phyloP scores from a whole-genome alignment of 2,888 invertebrate species.

The Cotesia congregata region DNA sequence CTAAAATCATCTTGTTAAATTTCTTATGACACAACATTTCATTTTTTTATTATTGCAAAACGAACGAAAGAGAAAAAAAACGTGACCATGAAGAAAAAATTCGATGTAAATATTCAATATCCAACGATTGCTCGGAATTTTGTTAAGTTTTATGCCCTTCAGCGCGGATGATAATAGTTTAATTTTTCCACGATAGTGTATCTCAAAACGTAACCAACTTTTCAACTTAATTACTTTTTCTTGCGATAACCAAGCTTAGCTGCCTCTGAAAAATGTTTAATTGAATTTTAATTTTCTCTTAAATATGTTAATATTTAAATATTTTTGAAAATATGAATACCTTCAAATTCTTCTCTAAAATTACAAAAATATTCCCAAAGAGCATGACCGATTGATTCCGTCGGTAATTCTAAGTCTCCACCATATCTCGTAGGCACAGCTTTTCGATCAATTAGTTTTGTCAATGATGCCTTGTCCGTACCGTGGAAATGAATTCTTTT shows the following conservation, averaged over 20 bases:
- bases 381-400: constrained; percentile 74
- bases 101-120: too few species aligned
- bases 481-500: constrained; percentile 55
- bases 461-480: constrained; percentile 74
- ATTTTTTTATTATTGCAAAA: too few species aligned
- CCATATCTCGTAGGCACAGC: constrained; percentile 78
- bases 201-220: background rate
- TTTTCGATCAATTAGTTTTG: constrained; percentile 74
- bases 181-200: too few species aligned
- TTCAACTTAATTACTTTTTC: constrained; percentile 54
- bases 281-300: background rate
- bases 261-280: constrained; percentile 71
- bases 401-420: constrained; percentile 77
- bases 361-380: constrained; percentile 78
- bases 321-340: constrained; percentile 68
- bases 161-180: too few species aligned
- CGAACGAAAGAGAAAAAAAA: too few species aligned
- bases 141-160: too few species aligned
- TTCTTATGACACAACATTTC: too few species aligned
- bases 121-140: too few species aligned
- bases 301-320: constrained; percentile 7
- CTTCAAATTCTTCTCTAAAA: constrained; percentile 78
- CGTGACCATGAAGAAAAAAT: too few species aligned
- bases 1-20: too few species aligned
- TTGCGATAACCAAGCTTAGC: constrained; percentile 74